Evolutionary conservation across 2,113 vertebrate genomes (phyloP).

Genomic region (Bubo blakistoni): DNA sequence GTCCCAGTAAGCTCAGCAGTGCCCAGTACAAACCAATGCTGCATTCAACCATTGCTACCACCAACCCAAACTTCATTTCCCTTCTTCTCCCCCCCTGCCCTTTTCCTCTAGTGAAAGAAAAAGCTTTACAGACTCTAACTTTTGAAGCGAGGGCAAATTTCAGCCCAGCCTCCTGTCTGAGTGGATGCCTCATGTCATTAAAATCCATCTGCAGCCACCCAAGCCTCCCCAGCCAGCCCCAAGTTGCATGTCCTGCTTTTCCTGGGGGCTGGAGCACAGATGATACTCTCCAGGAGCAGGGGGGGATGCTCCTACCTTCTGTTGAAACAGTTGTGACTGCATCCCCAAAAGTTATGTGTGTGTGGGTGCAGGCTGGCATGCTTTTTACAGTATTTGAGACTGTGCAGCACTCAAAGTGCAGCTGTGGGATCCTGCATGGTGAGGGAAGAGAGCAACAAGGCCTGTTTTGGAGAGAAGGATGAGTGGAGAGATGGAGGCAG

Average conservation of each 20-base stretch:
- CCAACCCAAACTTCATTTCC: background rate
- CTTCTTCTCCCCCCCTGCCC: background rate
- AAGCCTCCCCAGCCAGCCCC: background rate
- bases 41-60: rapidly evolving
- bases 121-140: background rate
- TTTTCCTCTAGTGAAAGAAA: background rate
- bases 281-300: background rate
- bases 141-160: background rate
- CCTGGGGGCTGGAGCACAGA: background rate
- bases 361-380: rapidly evolving
- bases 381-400: background rate
- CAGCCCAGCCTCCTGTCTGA: background rate
- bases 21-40: background rate
- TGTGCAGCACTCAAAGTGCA: background rate
- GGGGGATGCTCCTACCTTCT: background rate
- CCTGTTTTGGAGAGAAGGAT: background rate
- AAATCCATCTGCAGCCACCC: background rate
- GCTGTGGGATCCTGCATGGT: background rate
- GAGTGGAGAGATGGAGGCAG: background rate
- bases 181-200: background rate
- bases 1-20: rapidly evolving
- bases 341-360: background rate
- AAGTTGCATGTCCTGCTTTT: background rate
- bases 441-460: background rate
- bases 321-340: background rate